Percentiles rank a stretch among this genome's conserved stretches.
phyloP scores from a whole-genome alignment of 2,113 vertebrate genomes.

The Lasiurus borealis region DNA sequence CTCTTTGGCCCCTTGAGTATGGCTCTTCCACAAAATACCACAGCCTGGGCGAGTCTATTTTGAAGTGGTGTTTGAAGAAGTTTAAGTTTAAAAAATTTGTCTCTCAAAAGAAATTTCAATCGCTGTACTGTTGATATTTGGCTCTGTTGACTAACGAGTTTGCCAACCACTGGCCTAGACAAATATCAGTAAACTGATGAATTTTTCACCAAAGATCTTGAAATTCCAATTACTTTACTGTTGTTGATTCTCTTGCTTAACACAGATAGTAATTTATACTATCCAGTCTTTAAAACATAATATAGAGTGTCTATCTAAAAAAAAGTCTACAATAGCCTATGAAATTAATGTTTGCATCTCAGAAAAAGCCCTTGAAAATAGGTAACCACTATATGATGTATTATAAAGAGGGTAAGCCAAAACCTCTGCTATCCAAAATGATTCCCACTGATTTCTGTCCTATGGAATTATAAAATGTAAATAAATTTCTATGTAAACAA shows the following conservation, averaged over 20 bases:
- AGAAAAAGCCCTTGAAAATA: conserved; percentile 5
- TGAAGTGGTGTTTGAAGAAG: no score
- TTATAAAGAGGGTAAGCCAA: neutral
- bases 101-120: no score
- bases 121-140: no score
- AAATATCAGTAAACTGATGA: neutral
- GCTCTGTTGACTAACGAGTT: no score
- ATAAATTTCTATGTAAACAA: neutral
- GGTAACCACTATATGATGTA: neutral
- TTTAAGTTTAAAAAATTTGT: no score
- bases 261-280: neutral
- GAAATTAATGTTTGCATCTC: neutral
- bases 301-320: neutral
- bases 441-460: neutral
- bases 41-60: no score
- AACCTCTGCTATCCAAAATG: neutral
- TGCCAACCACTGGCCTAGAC: neutral
- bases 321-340: neutral
- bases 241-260: neutral
- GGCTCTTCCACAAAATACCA: no score
- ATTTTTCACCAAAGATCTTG: neutral
- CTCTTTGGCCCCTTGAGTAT: no score
- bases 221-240: neutral
- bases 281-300: conserved; percentile 41
- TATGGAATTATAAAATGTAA: conserved; percentile 2